Evolutionary conservation across 1,140 invertebrate genomes (phyloP), one percentile per base, ranked within the genome.

Genomic region (Diorhabda carinulata): DNA sequence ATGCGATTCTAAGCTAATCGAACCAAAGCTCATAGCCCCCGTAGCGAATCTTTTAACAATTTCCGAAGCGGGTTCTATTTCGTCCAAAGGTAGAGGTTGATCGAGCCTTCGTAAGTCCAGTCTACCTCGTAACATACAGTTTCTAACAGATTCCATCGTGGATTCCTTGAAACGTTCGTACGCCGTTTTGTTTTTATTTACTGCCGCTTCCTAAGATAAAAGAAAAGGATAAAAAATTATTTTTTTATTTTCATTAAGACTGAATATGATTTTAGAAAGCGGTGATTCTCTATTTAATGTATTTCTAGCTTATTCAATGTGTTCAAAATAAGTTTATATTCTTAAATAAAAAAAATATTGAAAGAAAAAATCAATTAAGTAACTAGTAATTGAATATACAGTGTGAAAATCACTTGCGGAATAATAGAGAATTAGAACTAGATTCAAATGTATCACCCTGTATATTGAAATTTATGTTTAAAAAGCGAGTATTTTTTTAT

Each of bases 1-100:
- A 84, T 99, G 98, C 0, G 98, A 93, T 84, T 99, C 98, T 69
- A 96, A 82, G 1, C 92, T 94, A 73, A 96, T 95, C 72, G 91
- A 93, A n/a, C 94, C 94, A 82, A 96, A 96, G 82, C 92, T 94
- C 94, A 96, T 96, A 2, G 94, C 93, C 75, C 91, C 92, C 5
- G 85, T 87, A 5, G 80, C 84, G 73, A 86, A 99, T 77, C 97
- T 85, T 81, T 98, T 98, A 1, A 99, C 97, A 79, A 99, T 99
- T 78, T 96, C 92, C 3, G 90, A 86, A 9, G 97, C 97, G 1
- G 95, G 86, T 82, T 95, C 97, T 4, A 99, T 96, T 81, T 98
- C 93, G 1, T 87, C 83, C 3, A 99, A 84, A 44, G 94, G 88
- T 56, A 99, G 86, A 25, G 91, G 85, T 68, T 89, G 87, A 63